Evolutionary conservation across 2,797 vertebrate genomes (phyloP), one percentile per base, ranked within the genome.

Genomic region (Neomorphus geoffroyi): DNA sequence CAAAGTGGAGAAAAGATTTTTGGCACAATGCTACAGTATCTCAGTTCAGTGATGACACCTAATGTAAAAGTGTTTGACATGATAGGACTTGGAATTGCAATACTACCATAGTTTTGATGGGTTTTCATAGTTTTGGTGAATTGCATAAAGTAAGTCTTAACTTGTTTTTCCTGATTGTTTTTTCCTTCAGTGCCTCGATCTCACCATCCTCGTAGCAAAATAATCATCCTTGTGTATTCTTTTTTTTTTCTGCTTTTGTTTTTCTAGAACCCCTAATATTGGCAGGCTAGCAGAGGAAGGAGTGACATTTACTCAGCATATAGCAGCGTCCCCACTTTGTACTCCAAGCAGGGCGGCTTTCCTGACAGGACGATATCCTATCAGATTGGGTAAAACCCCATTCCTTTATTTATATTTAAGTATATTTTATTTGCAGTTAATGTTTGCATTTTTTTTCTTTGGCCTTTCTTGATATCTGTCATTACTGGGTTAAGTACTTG

Each of bases 321-420:
- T 98, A 88, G 98, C 97, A 7, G 98, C 98, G 1, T 91, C 98
- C 0, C 97, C 98, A 16, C 95, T 98, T 39, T 98, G 98, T 71
- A 98, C 98, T 7, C 98, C 98, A 11, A 98, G 98, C 91, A 93
- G 98, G 35, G 98, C 98, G 6, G 97, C 98, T 94, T 98, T 98
- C 50, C 45, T 98, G 93, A 98, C 98, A 2, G 98, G 98, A 19
- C 94, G 98, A 43, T 98, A 98, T 77, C 93, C 98, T 30, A 35
- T 98, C 86, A 96, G 98, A 96, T 98, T 98, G 96, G 98, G 98
- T 98, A 97, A 88, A 67, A 57, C 27, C 6, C 1, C 6, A 27
- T 54, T 83, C 33, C 17, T 61, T 41, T 13, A 6, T 70, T 45
- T 60, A 41, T 66, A 19, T 51, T 39, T 39, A 73, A 32, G 46